phyloP scores from a whole-genome alignment of 2,888 invertebrate species.

The Norana najaformis region DNA sequence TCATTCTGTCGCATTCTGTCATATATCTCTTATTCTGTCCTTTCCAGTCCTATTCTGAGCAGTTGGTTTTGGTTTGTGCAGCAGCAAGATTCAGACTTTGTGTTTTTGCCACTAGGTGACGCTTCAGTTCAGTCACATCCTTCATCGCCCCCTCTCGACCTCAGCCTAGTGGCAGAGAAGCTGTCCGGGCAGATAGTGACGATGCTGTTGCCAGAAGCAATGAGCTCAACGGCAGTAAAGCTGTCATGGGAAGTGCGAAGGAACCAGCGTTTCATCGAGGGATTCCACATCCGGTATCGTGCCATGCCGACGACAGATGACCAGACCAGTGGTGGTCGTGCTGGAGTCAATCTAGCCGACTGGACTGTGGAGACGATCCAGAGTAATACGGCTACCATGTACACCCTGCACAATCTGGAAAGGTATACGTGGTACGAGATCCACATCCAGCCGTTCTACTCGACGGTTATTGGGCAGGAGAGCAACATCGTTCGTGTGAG shows the following conservation, averaged over 20 bases:
- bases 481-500: conserved; percentile 80
- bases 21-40: too few species aligned
- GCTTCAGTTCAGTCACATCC: not conserved
- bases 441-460: conserved; percentile 87
- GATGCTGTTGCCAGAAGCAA: conserved; percentile 76
- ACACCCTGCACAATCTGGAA: conserved; percentile 71
- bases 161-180: conserved; percentile 61
- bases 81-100: not conserved
- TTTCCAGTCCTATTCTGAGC: too few species aligned
- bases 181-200: conserved; percentile 75
- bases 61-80: too few species aligned
- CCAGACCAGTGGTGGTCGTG: not conserved
- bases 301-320: not conserved
- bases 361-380: conserved; percentile 73
- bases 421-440: conserved; percentile 88
- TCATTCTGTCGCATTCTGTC: too few species aligned
- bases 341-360: conserved; percentile 18
- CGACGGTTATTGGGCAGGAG: conserved; percentile 83
- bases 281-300: conserved; percentile 49
- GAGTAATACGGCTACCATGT: conserved; percentile 44
- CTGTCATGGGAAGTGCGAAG: conserved; percentile 77
- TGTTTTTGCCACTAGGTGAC: not conserved
- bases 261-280: conserved; percentile 53
- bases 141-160: conserved; percentile 35
- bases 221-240: conserved; percentile 82